Evolutionary conservation across 2,888 invertebrate species (phyloP).

Genomic region (Dioctria linearis): DNA sequence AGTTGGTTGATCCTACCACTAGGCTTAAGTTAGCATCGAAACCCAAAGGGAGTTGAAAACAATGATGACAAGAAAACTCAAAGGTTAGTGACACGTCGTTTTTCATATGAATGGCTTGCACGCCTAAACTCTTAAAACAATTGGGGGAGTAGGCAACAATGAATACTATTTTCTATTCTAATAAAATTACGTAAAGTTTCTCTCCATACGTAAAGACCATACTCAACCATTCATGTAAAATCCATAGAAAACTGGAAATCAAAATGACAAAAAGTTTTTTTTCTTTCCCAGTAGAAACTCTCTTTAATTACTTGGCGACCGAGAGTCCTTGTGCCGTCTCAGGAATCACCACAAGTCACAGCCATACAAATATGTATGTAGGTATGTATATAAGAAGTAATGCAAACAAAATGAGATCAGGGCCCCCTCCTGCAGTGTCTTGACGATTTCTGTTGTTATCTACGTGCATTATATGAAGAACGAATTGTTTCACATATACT

Average conservation of each 20-base stretch:
- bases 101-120: too few species aligned
- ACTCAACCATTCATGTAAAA: not conserved
- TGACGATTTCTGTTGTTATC: conserved; percentile 18
- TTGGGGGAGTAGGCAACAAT: too few species aligned
- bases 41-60: too few species aligned
- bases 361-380: not conserved
- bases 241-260: not conserved
- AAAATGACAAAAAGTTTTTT: conserved; percentile 27
- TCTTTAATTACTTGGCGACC: conserved; percentile 34
- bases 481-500: conserved; percentile 18
- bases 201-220: too few species aligned
- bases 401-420: conserved; percentile 27
- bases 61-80: too few species aligned
- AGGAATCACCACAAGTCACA: not conserved
- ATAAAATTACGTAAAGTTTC: too few species aligned
- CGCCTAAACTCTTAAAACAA: too few species aligned
- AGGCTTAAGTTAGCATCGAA: too few species aligned
- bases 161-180: too few species aligned
- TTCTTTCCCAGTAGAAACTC: not conserved
- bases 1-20: too few species aligned
- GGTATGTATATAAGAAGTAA: not conserved
- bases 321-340: conserved; percentile 29
- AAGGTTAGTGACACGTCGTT: too few species aligned
- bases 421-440: conserved; percentile 14
- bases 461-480: not conserved